Base-by-base conservation (phyloP, 2,888 invertebrate species). In the Melanophora roralis region DNA sequence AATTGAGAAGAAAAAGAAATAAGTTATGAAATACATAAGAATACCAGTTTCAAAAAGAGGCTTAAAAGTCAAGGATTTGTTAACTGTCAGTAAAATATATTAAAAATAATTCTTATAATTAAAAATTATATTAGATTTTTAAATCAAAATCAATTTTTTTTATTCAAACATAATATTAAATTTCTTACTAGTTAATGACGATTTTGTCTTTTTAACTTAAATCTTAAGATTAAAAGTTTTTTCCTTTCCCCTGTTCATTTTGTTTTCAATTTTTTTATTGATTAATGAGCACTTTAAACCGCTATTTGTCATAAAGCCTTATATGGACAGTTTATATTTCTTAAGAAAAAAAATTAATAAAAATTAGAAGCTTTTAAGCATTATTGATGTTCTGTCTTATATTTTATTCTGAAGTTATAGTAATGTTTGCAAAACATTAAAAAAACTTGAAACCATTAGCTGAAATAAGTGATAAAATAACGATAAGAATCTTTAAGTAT, bases 61-160 rank as follows among this genome's bases (percentile, higher is more conserved):
- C 21, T 36, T 36, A 62, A 64, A 73, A 65, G 65, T 73, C 65
- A 65, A 65, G 73, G 73, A 38, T 65, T 40, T 57, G n/a, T 19
- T 12, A 47, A 14, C 36, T 23, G 21, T 23, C 7, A 23, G 21
- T 5, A 59, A 23, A 14, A 59, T 43, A 23, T 12, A 14, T 23
- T 43, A 14, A n/a, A 27, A n/a, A 14, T 21, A 27, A 27, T 27
- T 27, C 27, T 27, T 21, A 40, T 51, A 57, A 40, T 43, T 32
- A 21, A 2, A 27, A 27, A 27, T 27, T 21, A 8, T 43, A 32
- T 1, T 21, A 14, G 1, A 49, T 6, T 16, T 38, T 19, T 49
- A 19, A 32, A 49, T 51, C n/a, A 2, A 38, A n/a, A n/a, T 2
- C 2, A 5, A 8, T 43, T 43, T 14, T 40, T 12, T 43, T 16